Evolutionary conservation across 2,797 vertebrate species (phyloP).

Genomic region (Melanotaenia pygmaea): DNA sequence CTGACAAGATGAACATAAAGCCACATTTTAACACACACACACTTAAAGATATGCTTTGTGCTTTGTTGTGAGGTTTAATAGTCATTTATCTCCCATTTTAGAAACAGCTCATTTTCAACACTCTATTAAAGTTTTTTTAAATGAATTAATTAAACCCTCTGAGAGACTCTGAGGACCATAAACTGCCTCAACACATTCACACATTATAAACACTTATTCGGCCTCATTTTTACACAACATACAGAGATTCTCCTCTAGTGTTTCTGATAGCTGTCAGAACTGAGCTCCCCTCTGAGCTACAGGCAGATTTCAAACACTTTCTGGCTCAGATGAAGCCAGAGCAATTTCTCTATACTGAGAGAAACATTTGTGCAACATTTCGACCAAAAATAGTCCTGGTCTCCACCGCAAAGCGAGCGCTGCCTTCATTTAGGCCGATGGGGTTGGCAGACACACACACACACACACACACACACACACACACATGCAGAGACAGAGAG

Average conservation of each 20-base stretch:
- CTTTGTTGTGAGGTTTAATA: too few relatives aligned
- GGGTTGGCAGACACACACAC: slow-evolving; percentile 59
- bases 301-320: slow-evolving; percentile 40
- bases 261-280: slow-evolving; percentile 23
- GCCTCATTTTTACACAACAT: slow-evolving; percentile 2
- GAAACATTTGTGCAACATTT: slow-evolving; percentile 81
- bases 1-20: too few relatives aligned
- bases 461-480: slow-evolving; percentile 45
- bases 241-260: slow-evolving; percentile 8
- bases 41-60: too few relatives aligned
- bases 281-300: slow-evolving; percentile 12
- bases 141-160: too few relatives aligned
- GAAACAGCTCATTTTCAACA: too few relatives aligned
- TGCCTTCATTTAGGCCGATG: slow-evolving; percentile 73
- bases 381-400: slow-evolving; percentile 75
- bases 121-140: too few relatives aligned
- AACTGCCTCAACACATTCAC: background rate
- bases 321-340: slow-evolving; percentile 52
- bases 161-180: too few relatives aligned
- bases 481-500: slow-evolving; percentile 31
- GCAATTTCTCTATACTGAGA: slow-evolving; percentile 61
- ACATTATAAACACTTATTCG: background rate
- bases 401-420: slow-evolving; percentile 73
- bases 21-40: too few relatives aligned
- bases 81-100: too few relatives aligned